Base-by-base conservation (phyloP, 2,797 vertebrate genomes). In the Phalloptychus januarius region DNA sequence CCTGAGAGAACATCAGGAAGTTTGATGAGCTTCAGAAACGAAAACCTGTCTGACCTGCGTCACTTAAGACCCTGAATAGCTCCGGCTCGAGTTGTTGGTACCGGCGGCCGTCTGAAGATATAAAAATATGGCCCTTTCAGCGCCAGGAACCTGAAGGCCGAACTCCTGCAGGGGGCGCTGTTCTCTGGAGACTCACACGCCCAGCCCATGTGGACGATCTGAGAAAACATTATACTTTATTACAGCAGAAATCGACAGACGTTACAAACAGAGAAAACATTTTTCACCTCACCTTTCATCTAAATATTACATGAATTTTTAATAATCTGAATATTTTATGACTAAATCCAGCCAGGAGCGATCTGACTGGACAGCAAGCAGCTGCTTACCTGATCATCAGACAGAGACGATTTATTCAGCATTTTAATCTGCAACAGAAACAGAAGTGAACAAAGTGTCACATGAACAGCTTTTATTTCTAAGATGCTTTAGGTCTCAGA, bases 171-270 rank as follows among this genome's bases (percentile, higher is more conserved):
- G 33, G 94, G 87, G 71, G 95, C 87, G 31, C 90, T 88, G 85
- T 91, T 95, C 80, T 96, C 96, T 0, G 95, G 90, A 84, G 93
- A 95, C 86, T 98, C 97, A 84, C 96, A 96, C 20, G 96, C 96
- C 98, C 98, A 99, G 79, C 97, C 98, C 97, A 98, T 97, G 91
- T 98, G 97, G 83, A 98, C 92, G 40, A 99, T 95, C 98, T 99
- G 94, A 85, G 83, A 90, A 86, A 90, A 84, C 85, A 92, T 15
- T 0, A 46, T 46, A 46, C 45, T 46, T 44, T 44, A 44, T 44
- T 44, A 42, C 8, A 42, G 40, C 10, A 42, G 40, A 42, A 42
- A 42, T 42, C 40, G 11, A 42, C 40, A 4, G 44, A 45, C 13
- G 13, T 45, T 44, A 45, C 44, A 45, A 45, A 13, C 44, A 12